A percentile compares a stretch with the other conserved stretches of the same genome.
Evolutionary conservation across 1,140 invertebrate species (phyloP).

Genomic region (Delia radicum): DNA sequence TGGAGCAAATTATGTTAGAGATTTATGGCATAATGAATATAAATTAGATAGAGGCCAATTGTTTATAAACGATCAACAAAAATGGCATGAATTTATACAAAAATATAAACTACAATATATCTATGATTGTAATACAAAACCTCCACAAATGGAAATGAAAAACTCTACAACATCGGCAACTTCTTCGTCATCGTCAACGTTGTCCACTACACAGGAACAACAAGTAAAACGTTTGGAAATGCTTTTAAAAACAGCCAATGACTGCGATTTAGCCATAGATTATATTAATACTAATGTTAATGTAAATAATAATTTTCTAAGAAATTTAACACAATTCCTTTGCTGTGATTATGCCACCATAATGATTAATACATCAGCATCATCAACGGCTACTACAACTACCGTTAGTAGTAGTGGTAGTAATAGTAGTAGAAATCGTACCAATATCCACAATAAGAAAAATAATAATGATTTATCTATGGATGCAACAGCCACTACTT

Average conservation of each 20-base stretch:
- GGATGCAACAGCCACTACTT: background rate
- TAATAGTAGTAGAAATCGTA: background rate
- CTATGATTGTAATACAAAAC: constrained; percentile 20
- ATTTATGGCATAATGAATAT: constrained; percentile 46
- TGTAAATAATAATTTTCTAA: constrained; percentile 42
- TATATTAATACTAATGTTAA: constrained; percentile 52
- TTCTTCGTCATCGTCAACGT: constrained; percentile 28
- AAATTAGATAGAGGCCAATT: constrained; percentile 43
- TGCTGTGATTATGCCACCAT: constrained; percentile 52
- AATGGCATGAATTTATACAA: constrained; percentile 20
- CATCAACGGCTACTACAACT: background rate
- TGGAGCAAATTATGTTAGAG: constrained; percentile 42
- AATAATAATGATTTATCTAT: background rate
- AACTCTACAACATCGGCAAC: background rate
- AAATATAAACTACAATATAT: constrained; percentile 24
- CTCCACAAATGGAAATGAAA: background rate
- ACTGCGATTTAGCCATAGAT: constrained; percentile 45
- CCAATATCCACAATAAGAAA: background rate
- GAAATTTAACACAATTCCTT: constrained; percentile 45
- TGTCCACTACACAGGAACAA: constrained; percentile 27
- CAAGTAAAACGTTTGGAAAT: constrained; percentile 44
- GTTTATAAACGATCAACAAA: constrained; percentile 38
- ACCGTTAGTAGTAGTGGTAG: background rate
- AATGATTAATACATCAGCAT: constrained; percentile 26
- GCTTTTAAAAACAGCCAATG: constrained; percentile 35